Conservation (phyloP, 2,113 vertebrate genomes). For the Chlamydotis undulata region DNA sequence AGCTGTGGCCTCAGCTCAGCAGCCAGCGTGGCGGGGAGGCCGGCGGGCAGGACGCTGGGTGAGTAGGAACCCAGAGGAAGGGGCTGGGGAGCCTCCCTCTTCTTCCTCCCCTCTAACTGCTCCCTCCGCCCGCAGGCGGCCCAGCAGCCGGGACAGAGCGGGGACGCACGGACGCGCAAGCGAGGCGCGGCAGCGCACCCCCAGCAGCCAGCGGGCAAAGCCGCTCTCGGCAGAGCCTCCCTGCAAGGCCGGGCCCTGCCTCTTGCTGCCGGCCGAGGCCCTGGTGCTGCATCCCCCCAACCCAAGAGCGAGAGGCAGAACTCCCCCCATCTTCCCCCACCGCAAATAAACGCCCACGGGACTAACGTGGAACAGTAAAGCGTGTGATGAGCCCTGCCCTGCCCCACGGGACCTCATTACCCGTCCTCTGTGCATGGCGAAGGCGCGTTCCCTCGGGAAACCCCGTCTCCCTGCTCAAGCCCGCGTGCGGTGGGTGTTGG, state of each 20-base stretch:
- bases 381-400: neutral
- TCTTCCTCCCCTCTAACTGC: neutral
- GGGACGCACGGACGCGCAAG: fast-evolving
- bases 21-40: fast-evolving
- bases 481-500: fast-evolving
- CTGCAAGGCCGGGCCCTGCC: neutral
- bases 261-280: neutral
- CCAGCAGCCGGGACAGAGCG: neutral
- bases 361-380: neutral
- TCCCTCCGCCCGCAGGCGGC: neutral
- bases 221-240: neutral
- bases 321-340: neutral
- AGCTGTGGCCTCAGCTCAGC: constrained; percentile 26
- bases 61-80: neutral
- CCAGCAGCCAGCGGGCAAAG: neutral
- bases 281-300: neutral
- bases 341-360: neutral
- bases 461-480: neutral
- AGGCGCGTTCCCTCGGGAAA: neutral
- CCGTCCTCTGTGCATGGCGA: fast-evolving
- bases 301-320: neutral
- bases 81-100: neutral
- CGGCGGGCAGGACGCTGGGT: fast-evolving
- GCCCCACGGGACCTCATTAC: neutral
- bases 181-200: neutral